Evolutionary conservation across 30 jellyfish, hydroid and myxozoan species (phyloP), one percentile per base, ranked within the genome.

Genomic region (Hydractinia symbiolongicarpus): DNA sequence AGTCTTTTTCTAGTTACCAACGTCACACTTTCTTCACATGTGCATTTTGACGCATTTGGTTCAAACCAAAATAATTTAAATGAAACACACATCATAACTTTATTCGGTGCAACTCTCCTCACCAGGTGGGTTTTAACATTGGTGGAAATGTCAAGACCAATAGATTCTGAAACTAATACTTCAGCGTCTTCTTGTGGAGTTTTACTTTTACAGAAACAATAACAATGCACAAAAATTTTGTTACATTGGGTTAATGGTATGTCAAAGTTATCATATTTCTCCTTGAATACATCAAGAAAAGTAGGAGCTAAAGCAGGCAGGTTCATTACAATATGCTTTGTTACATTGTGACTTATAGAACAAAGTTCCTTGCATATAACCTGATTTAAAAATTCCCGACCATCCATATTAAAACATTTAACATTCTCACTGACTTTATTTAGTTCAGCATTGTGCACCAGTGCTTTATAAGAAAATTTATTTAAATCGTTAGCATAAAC

Each of bases 91-190:
- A 93, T 79, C 99, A 93, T 93, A 11, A 84, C 82, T 84, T 88
- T 88, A 17, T 93, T 88, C 20, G 99, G 99, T 6, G 99, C 95
- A 58, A 93, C 99, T 54, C 95, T 71, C 73, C 99, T 82, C 53
- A 93, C 99, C 61, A 82, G 5, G 50, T 84, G 95, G 6, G 79
- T 94, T 16, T 60, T 58, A 53, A 78, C 50, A 56, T 54, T 71
- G 8, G 56, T n/a, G 4, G 86, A 79, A 20, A 86, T 60, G 20
- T 79, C 82, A 16, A 44, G 16, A 6, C 89, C 85, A 20, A 91
- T 66, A 19, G 81, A 55, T 51, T 83, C 78, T 54, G 73, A 72
- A 9, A 92, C 86, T 19, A 83, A 71, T 5, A 15, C 55, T 77
- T 77, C 80, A 49, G 93, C 96, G 66, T 92, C 95, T 62, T 72